A percentile compares a stretch with the other conserved stretches of the same genome.
These are phyloP conservation scores for Musca vetustissima DNA, from an alignment of 1,140 invertebrate genomes.

Conservation along the genomic window DNA sequence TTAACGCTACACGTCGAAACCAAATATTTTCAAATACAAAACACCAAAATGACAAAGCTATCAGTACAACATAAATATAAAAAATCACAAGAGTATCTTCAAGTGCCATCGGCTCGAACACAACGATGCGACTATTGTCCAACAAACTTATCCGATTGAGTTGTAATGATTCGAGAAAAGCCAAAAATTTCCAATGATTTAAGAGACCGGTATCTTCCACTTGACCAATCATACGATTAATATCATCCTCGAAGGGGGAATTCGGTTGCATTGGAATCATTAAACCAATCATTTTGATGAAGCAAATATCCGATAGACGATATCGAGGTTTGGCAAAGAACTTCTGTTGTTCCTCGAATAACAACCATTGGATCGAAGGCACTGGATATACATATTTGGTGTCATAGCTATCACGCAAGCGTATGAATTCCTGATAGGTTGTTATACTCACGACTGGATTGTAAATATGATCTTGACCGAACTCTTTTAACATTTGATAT, in stretches of 20 bases:
- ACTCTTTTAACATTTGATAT: not conserved
- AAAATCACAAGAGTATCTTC: conserved; percentile 2
- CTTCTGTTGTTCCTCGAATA: conserved; percentile 9
- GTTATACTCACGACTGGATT: not conserved
- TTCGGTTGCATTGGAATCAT: not conserved
- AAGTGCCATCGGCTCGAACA: not conserved
- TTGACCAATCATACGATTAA: conserved; percentile 1
- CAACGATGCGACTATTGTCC: not conserved
- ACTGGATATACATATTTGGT: not conserved
- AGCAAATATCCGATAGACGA: conserved; percentile 8
- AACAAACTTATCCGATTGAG: not conserved
- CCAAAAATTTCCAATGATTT: not conserved
- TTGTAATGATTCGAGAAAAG: conserved; percentile 5
- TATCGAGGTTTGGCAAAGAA: conserved; percentile 3
- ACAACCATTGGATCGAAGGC: not conserved
- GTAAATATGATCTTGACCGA: not conserved
- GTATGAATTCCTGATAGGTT: not conserved
- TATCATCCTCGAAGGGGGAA: not conserved
- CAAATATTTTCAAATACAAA: not conserved
- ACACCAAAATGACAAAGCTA: not conserved
- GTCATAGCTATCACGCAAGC: not conserved
- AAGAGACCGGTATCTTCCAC: not conserved
- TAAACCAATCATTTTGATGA: not conserved
- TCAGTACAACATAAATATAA: not conserved
- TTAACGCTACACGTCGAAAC: too few species aligned